Conservation (phyloP, 1,140 invertebrate genomes). For the Drosophila navojoa region DNA sequence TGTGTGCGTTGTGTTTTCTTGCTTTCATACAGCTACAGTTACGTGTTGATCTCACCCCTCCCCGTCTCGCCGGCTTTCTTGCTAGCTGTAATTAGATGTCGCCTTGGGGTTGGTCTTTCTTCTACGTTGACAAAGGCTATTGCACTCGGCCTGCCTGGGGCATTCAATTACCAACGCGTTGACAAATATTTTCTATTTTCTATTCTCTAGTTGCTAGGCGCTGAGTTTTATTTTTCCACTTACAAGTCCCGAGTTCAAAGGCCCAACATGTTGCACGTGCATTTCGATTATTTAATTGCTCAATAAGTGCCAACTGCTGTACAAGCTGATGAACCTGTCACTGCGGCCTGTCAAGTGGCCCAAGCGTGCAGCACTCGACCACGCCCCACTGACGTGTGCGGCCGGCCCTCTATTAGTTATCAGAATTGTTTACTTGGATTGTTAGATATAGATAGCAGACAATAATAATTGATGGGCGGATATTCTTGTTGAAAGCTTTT, state of each 20-base stretch:
- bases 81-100: conserved; percentile 48
- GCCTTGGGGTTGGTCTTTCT: conserved; percentile 47
- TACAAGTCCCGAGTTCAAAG: conserved; percentile 39
- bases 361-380: conserved; percentile 19
- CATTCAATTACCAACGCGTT: conserved; percentile 68
- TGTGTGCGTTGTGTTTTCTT: conserved; percentile 9
- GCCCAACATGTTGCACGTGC: conserved; percentile 41
- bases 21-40: conserved; percentile 32
- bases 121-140: conserved; percentile 58
- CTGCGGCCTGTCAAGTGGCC: conserved; percentile 13
- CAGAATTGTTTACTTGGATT: conserved; percentile 15
- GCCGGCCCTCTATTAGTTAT: conserved; percentile 20
- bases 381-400: conserved; percentile 41
- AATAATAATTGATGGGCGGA: not conserved
- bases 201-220: conserved; percentile 22
- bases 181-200: conserved; percentile 40
- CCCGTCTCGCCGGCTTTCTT: no score
- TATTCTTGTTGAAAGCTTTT: no score
- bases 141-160: conserved; percentile 46
- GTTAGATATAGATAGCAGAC: conserved; percentile 37
- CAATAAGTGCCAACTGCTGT: conserved; percentile 59
- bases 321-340: conserved; percentile 16
- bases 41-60: conserved; percentile 35
- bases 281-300: conserved; percentile 60
- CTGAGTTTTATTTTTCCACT: conserved; percentile 4